A percentile compares a stretch with the other conserved stretches of the same genome.
phyloP scores from a whole-genome alignment of 2,113 vertebrate genomes.

The Platichthys flesus region DNA sequence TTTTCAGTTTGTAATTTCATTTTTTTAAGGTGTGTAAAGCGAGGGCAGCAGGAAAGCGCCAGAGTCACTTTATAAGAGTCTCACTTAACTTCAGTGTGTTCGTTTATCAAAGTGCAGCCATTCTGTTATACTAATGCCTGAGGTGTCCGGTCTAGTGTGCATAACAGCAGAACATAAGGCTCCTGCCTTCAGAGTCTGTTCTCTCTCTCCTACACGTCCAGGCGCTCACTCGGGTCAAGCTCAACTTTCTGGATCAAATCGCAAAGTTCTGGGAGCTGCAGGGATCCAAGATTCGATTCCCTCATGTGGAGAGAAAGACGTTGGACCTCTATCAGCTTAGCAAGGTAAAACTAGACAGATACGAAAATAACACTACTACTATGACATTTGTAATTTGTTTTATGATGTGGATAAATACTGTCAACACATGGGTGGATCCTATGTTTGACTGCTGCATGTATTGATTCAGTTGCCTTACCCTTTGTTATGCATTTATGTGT shows the following conservation, averaged over 20 bases:
- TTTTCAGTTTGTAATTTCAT: too few relatives aligned
- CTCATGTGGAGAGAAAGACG: constrained; percentile 94
- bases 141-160: too few relatives aligned
- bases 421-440: too few relatives aligned
- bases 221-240: constrained; percentile 96
- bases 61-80: too few relatives aligned
- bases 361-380: neutral
- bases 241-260: constrained; percentile 97
- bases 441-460: too few relatives aligned
- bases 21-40: too few relatives aligned
- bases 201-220: constrained; percentile 27
- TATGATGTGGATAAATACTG: too few relatives aligned
- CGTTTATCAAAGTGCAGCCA: too few relatives aligned
- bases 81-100: too few relatives aligned
- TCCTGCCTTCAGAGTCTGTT: constrained; percentile 4
- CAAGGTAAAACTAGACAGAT: constrained; percentile 83
- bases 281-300: constrained; percentile 94
- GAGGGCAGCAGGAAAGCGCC: too few relatives aligned
- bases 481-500: neutral
- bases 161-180: neutral
- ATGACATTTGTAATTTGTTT: too few relatives aligned
- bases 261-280: constrained; percentile 99
- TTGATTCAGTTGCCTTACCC: neutral
- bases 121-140: too few relatives aligned
- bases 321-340: constrained; percentile 95